Evolutionary conservation across 2,888 invertebrate genomes (phyloP).

Genomic region (Volucella zonaria): DNA sequence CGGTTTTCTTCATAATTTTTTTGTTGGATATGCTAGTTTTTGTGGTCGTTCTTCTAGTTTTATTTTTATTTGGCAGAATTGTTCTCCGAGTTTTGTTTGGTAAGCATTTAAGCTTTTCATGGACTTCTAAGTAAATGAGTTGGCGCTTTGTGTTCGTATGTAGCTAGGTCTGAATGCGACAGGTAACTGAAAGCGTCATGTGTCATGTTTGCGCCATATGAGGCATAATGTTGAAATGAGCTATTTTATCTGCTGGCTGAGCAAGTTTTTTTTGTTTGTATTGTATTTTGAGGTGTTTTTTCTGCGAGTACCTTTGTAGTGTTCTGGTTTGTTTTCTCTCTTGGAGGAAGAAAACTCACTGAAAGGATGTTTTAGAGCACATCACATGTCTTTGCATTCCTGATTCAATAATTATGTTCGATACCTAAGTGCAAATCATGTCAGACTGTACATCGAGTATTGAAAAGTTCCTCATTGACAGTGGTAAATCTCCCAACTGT

Average conservation of each 20-base stretch:
- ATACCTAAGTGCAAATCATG: too few relatives aligned
- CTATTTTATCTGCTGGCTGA: constrained; percentile 17
- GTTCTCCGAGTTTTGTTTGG: constrained; percentile 5
- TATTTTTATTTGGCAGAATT: constrained; percentile 9
- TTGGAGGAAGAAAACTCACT: not conserved
- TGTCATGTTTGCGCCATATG: constrained; percentile 7
- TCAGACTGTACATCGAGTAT: too few relatives aligned
- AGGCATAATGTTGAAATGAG: constrained; percentile 18
- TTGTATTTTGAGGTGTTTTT: not conserved
- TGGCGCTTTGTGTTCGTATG: not conserved
- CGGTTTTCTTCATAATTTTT: constrained; percentile 4
- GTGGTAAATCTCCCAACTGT: too few relatives aligned
- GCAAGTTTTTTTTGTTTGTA: not conserved
- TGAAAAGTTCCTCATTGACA: too few relatives aligned
- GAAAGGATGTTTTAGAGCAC: too few relatives aligned
- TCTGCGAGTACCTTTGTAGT: too few relatives aligned
- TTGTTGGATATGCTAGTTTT: constrained; percentile 41
- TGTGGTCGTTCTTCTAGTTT: constrained; percentile 22
- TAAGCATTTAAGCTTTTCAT: constrained; percentile 32
- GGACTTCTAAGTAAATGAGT: constrained; percentile 18
- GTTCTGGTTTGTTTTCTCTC: not conserved
- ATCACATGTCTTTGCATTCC: too few relatives aligned
- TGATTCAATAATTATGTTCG: too few relatives aligned
- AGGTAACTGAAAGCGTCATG: constrained; percentile 24
- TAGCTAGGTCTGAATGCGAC: not conserved